phyloP scores from a whole-genome alignment of 2,888 invertebrate species.

The Adelphocoris suturalis region DNA sequence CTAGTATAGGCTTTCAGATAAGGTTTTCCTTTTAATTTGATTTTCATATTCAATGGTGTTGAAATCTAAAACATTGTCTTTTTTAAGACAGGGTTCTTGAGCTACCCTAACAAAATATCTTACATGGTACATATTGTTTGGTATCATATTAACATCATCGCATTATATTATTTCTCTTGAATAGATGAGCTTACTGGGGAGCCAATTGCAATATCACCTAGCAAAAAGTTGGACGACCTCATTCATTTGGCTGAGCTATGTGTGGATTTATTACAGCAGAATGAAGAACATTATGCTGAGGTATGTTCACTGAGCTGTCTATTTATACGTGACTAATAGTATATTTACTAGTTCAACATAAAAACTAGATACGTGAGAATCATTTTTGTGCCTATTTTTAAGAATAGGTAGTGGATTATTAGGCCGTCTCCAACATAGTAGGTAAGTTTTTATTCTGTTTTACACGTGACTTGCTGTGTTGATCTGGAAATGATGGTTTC shows the following conservation, averaged over 20 bases:
- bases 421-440: not conserved
- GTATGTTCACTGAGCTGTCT: slow-evolving; percentile 80
- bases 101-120: no score
- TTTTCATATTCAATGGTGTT: no score
- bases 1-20: no score
- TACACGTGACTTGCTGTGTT: slow-evolving; percentile 35
- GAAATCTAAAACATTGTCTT: no score
- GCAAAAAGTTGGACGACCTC: slow-evolving; percentile 96
- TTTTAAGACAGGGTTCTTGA: no score
- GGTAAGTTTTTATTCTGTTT: slow-evolving; percentile 25
- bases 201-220: slow-evolving; percentile 87
- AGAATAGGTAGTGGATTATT: not conserved
- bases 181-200: slow-evolving; percentile 91
- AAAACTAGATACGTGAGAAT: not conserved
- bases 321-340: not conserved
- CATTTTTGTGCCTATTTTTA: not conserved
- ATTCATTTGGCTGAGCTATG: slow-evolving; percentile 98
- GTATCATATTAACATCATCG: not conserved
- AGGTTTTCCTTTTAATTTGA: no score
- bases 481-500: slow-evolving; percentile 1
- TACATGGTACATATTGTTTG: not conserved
- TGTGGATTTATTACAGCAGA: slow-evolving; percentile 98
- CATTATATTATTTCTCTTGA: slow-evolving; percentile 64
- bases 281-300: slow-evolving; percentile 99
- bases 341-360: not conserved